Conservation (phyloP, 2,797 vertebrate genomes). For the Hippoglossus hippoglossus region DNA sequence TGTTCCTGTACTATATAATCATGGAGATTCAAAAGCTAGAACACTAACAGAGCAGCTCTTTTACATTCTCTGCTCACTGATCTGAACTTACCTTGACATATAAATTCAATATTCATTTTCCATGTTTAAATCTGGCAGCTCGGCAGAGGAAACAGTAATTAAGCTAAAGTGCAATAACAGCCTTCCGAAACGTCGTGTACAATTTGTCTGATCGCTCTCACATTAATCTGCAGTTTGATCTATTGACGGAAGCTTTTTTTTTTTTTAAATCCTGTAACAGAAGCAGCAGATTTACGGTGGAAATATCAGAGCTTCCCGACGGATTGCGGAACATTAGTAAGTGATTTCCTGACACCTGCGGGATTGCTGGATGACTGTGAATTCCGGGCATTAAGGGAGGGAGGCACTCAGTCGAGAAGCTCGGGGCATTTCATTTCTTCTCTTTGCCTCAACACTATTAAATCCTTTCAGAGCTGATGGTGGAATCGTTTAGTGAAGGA, state of each 20-base stretch:
- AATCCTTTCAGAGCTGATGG: slow-evolving; percentile 23
- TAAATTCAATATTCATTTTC: slow-evolving; percentile 46
- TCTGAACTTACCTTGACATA: slow-evolving; percentile 43
- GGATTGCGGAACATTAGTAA: slow-evolving; percentile 13
- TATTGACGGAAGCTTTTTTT: slow-evolving; percentile 24
- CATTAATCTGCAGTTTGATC: slow-evolving; percentile 45
- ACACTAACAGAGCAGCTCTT: slow-evolving; percentile 17
- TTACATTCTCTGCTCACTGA: slow-evolving; percentile 24
- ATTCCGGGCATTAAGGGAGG: slow-evolving; percentile 13
- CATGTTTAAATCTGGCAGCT: slow-evolving; percentile 38
- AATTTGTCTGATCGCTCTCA: slow-evolving; percentile 25
- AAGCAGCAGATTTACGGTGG: slow-evolving; percentile 16
- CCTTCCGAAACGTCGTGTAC: slow-evolving; percentile 21
- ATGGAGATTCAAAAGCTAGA: neutral
- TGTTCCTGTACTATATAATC: neutral
- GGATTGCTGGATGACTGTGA: slow-evolving; percentile 14
- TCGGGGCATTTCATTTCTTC: slow-evolving; percentile 2
- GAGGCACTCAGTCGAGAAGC: neutral
- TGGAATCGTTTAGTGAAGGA: slow-evolving; percentile 13
- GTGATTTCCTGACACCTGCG: slow-evolving; percentile 26
- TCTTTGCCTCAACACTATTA: neutral
- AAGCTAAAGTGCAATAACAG: slow-evolving; percentile 53
- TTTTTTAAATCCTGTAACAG: slow-evolving; percentile 20
- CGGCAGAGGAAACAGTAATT: slow-evolving; percentile 46
- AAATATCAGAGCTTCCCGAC: slow-evolving; percentile 15